Percentiles rank a stretch among this genome's conserved stretches.
Conservation (phyloP, 2,797 vertebrate species). For the Clamator glandarius region DNA sequence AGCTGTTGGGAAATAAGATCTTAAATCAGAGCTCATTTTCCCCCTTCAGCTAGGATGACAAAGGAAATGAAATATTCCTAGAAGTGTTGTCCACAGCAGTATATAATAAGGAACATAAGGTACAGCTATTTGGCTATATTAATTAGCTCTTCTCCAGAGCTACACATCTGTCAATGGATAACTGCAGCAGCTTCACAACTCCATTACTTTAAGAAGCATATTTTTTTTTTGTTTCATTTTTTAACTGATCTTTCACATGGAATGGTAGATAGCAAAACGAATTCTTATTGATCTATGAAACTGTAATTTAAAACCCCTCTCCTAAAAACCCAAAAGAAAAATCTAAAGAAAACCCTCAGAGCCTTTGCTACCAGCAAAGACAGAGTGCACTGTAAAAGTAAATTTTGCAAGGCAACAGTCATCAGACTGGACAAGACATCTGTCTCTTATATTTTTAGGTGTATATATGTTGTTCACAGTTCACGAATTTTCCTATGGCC, state of each 20-base stretch:
- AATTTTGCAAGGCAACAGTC: not conserved
- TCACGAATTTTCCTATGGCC: not conserved
- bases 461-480: not conserved
- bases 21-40: constrained; percentile 57
- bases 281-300: not conserved
- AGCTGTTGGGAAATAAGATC: constrained; percentile 26
- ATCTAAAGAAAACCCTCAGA: not conserved
- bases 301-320: not conserved
- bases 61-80: constrained; percentile 23
- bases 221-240: not conserved
- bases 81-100: constrained; percentile 36
- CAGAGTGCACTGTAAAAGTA: not conserved
- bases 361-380: not conserved
- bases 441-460: not conserved
- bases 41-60: not conserved
- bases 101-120: constrained; percentile 1
- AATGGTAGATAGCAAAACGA: not conserved
- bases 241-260: not conserved
- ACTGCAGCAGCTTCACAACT: not conserved
- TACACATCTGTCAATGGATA: not conserved
- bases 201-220: not conserved
- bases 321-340: not conserved
- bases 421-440: not conserved
- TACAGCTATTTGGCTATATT: constrained; percentile 14
- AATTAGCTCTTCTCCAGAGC: constrained; percentile 33